Base-by-base conservation (phyloP, 2,797 vertebrate species). In the Tenualosa thibaudeaui region DNA sequence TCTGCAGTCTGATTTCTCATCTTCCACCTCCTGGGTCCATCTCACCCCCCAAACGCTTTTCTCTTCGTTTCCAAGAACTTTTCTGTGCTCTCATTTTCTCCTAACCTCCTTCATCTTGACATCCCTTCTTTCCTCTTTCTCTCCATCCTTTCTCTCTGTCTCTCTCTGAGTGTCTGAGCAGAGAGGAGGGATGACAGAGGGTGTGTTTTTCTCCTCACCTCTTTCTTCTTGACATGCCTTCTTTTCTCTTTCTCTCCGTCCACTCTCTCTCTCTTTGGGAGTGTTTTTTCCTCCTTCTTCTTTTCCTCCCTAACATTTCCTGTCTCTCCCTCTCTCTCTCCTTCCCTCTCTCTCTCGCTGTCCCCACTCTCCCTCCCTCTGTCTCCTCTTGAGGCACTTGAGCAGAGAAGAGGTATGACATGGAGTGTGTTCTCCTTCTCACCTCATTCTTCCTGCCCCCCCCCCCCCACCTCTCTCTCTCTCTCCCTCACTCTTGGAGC, bases 151-250 rank as follows among this genome's bases (percentile, higher is more conserved):
- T 24, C 60, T 7, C 60, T 7, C 60, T 24, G 0, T 24, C 22
- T 26, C 37, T 50, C 46, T 68, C 43, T 46, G 46, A 46, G 46
- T 3, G 46, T 7, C 46, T 46, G 46, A 3, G 46, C 46, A 46
- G 46, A 46, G 7, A 46, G 46, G 88, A 83, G 88, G 91, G 93
- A 93, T 94, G 94, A 95, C 93, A 94, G 93, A 92, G 93, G 92
- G 46, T 46, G 13, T n/a, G 3, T 71, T 26, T 26, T 40, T 65
- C 50, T 50, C 17, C 82, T 26, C 50, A 65, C 43, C 46, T 15
- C 56, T 15, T 83, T 43, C 15, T n/a, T 50, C 82, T 83, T 26
- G 68, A 5, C 13, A 5, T 43, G 31, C 58, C 68, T 58, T n/a
- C 54, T 40, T 65, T 49, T 83, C 82, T 24, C 40, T 68, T 58